Evolutionary conservation across 2,797 vertebrate genomes (phyloP).

Genomic region (Neosilurus hyrtlii): DNA sequence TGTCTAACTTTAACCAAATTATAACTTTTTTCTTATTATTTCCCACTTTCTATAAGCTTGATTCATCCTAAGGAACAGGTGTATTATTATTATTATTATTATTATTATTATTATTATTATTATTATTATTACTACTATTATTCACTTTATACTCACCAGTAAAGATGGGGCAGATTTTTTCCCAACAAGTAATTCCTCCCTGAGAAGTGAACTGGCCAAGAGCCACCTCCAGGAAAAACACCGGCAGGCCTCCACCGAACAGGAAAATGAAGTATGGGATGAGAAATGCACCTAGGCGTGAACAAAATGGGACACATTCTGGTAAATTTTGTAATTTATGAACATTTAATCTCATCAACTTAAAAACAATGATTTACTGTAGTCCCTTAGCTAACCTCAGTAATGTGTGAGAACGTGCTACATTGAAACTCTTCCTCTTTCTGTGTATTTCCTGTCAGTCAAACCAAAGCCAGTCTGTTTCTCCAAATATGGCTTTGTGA

Average conservation of each 20-base stretch:
- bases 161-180: conserved; percentile 97
- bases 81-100: too few relatives aligned
- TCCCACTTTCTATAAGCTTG: not conserved
- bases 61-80: conserved; percentile 7
- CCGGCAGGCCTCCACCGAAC: conserved; percentile 95
- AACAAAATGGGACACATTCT: not conserved
- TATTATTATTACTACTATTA: too few relatives aligned
- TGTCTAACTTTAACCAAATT: conserved; percentile 4
- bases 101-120: too few relatives aligned
- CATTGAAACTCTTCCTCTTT: not conserved
- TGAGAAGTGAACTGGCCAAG: conserved; percentile 97
- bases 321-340: conserved; percentile 1
- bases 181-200: conserved; percentile 99
- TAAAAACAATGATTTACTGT: conserved; percentile 30
- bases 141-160: conserved; percentile 73
- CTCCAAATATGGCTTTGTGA: conserved; percentile 28
- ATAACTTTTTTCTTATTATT: not conserved
- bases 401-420: not conserved
- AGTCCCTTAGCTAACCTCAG: not conserved
- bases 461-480: not conserved
- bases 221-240: conserved; percentile 97
- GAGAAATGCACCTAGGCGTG: conserved; percentile 89
- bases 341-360: conserved; percentile 21
- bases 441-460: conserved; percentile 14
- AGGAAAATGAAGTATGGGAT: conserved; percentile 99